Conservation (phyloP, 2,113 vertebrate species). For the Limanda limanda region DNA sequence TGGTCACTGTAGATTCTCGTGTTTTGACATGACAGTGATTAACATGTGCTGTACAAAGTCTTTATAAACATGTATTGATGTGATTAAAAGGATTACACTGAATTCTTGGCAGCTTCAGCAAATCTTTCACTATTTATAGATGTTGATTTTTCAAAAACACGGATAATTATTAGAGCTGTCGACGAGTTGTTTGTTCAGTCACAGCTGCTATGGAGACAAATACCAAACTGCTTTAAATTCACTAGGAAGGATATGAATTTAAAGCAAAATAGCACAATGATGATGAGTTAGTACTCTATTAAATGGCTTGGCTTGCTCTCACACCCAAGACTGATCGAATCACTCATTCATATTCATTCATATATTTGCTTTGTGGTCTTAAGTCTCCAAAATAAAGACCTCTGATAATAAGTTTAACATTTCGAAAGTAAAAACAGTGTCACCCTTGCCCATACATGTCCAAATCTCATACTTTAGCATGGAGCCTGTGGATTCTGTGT, state of each 20-base stretch:
- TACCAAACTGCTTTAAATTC: conserved; percentile 24
- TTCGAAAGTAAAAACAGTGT: no score
- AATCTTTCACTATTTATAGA: neutral
- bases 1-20: neutral
- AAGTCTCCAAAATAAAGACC: no score
- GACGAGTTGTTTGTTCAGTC: neutral
- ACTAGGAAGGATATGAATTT: conserved; percentile 5
- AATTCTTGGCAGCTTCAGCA: no score
- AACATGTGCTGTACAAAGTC: no score
- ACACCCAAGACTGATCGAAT: no score
- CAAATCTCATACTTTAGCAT: neutral
- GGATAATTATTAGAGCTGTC: no score
- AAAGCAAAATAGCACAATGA: conserved; percentile 4
- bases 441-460: neutral
- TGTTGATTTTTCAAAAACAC: conserved; percentile 5
- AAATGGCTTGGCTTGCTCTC: no score
- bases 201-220: neutral
- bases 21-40: neutral
- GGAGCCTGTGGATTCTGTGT: neutral
- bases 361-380: no score
- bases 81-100: conserved; percentile 1
- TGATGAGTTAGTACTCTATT: no score
- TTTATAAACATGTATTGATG: conserved; percentile 10
- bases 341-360: no score
- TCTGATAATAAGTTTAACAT: no score